phyloP scores from a whole-genome alignment of 1,140 invertebrate species.

The Drosophila melanogaster region Release_6_plus_ISO1_MT NT_033777.3:13632501-13633000 shows the following conservation, averaged over 20 bases:
- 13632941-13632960: constrained; percentile 89
- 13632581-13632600: constrained; percentile 84
- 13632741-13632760: constrained; percentile 87
- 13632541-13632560: background rate
- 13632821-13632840: constrained; percentile 89
- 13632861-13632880: constrained; percentile 87
- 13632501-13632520: constrained; percentile 88
- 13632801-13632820: constrained; percentile 87
- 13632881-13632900: constrained; percentile 88
- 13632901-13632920: constrained; percentile 89
- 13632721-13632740: constrained; percentile 90
- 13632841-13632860: constrained; percentile 89
- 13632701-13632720: constrained; percentile 85
- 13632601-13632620: constrained; percentile 86
- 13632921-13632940: constrained; percentile 89
- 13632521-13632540: constrained; percentile 11
- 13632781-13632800: background rate
- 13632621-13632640: constrained; percentile 87
- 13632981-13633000: constrained; percentile 59
- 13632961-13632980: constrained; percentile 86
- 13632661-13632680: constrained; percentile 88
- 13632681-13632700: constrained; percentile 89
- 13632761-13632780: background rate
- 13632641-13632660: constrained; percentile 86
- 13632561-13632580: constrained; percentile 11